These are phyloP conservation scores for Rhynchonycteris naso DNA, from an alignment of 2,797 vertebrate genomes.

Conservation along the genomic window DNA sequence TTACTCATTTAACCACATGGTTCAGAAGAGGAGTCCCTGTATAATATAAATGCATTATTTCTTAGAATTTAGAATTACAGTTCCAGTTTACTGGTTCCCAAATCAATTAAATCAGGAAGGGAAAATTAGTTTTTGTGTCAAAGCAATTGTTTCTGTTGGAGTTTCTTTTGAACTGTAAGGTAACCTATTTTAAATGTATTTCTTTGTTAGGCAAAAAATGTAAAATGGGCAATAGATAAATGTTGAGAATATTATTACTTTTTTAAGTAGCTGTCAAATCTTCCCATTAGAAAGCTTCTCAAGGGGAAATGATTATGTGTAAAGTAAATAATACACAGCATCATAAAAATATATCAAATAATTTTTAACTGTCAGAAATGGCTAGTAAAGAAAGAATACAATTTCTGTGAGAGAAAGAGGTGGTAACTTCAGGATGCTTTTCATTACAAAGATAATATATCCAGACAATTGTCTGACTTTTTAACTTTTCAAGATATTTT, in stretches of 20 bases:
- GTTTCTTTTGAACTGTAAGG: constrained; percentile 4
- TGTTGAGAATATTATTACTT: constrained; percentile 62
- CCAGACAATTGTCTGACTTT: not conserved
- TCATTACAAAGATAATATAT: constrained; percentile 28
- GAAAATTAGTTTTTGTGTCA: constrained; percentile 14
- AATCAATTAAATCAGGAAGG: constrained; percentile 41
- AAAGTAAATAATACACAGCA: constrained; percentile 64
- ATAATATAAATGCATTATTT: not conserved
- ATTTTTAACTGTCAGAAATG: constrained; percentile 76
- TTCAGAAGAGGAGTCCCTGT: not conserved
- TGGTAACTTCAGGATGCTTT: not conserved
- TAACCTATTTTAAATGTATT: not conserved
- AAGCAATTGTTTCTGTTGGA: constrained; percentile 15
- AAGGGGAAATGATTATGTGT: constrained; percentile 60
- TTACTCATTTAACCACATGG: not conserved
- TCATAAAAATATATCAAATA: constrained; percentile 70
- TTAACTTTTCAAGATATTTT: not conserved
- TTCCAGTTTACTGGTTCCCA: not conserved
- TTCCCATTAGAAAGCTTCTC: constrained; percentile 50
- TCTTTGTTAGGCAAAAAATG: constrained; percentile 40
- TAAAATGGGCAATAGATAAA: constrained; percentile 63
- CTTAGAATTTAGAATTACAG: constrained; percentile 25
- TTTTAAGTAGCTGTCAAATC: constrained; percentile 63
- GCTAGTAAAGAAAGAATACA: constrained; percentile 49
- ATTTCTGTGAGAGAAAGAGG: not conserved